Conservation (phyloP, 2,888 invertebrate species). For the Melangyna quadrimaculata region DNA sequence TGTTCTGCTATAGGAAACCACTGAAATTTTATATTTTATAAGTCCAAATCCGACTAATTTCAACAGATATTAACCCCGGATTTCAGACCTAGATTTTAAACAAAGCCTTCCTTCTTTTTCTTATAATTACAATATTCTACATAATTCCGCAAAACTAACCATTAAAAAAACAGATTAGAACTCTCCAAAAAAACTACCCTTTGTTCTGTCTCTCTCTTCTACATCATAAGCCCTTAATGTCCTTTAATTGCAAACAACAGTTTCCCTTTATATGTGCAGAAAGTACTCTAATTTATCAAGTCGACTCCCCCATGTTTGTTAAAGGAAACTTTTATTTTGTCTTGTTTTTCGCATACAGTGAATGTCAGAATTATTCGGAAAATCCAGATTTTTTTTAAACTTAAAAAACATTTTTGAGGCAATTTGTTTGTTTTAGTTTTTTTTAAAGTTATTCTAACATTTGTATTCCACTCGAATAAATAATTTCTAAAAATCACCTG, state of each 20-base stretch:
- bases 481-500: no score
- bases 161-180: neutral
- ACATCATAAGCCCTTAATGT: slow-evolving; percentile 7
- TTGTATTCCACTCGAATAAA: no score
- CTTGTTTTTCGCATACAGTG: neutral
- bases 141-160: neutral
- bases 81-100: no score
- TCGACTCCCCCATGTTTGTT: neutral
- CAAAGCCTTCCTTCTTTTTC: neutral
- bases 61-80: neutral
- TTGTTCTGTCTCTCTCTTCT: neutral
- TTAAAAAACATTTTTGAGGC: neutral
- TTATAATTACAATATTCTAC: neutral
- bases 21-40: no score
- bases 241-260: slow-evolving; percentile 1
- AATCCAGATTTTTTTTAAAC: neutral
- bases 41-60: no score
- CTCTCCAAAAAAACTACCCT: neutral
- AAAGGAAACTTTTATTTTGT: slow-evolving; percentile 6
- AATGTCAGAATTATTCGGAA: neutral
- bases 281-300: slow-evolving; percentile 36
- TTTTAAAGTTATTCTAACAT: no score
- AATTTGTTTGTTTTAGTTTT: no score
- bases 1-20: no score
- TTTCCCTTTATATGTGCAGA: neutral